These are phyloP conservation scores for Hiodon tergisus DNA, from an alignment of 2,113 vertebrate genomes.

Conservation along the genomic window DNA sequence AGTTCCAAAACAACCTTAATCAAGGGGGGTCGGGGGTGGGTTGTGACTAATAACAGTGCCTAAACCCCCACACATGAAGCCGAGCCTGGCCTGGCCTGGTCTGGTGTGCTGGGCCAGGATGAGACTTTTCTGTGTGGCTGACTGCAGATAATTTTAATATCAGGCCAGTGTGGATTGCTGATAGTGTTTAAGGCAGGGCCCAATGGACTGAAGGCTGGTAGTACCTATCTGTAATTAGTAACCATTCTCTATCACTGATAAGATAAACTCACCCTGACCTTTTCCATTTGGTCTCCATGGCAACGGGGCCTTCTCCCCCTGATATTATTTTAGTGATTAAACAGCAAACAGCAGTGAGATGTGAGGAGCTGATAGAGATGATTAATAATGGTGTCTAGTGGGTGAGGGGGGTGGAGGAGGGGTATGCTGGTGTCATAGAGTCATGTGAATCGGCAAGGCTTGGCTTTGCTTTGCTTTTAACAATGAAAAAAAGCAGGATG, in stretches of 20 bases:
- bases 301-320: conserved; percentile 54
- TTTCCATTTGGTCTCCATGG: conserved; percentile 65
- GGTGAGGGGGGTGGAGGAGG: conserved; percentile 22
- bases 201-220: conserved; percentile 57
- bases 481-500: conserved; percentile 60
- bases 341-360: conserved; percentile 66
- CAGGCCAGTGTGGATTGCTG: conserved; percentile 64
- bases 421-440: conserved; percentile 51
- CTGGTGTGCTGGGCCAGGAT: conserved; percentile 29
- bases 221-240: conserved; percentile 78
- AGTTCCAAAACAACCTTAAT: background rate
- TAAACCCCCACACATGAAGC: background rate
- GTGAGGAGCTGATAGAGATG: conserved; percentile 53
- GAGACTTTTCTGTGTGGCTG: conserved; percentile 46
- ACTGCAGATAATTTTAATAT: conserved; percentile 69
- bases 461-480: conserved; percentile 59
- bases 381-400: conserved; percentile 63
- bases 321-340: conserved; percentile 76
- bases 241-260: conserved; percentile 75
- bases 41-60: background rate
- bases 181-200: conserved; percentile 68
- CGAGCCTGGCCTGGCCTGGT: conserved; percentile 6
- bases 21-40: background rate
- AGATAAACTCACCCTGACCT: conserved; percentile 76
- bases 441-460: conserved; percentile 54